Base-by-base conservation (phyloP, 2,888 invertebrate species). In the Drosophila emarginata region DNA sequence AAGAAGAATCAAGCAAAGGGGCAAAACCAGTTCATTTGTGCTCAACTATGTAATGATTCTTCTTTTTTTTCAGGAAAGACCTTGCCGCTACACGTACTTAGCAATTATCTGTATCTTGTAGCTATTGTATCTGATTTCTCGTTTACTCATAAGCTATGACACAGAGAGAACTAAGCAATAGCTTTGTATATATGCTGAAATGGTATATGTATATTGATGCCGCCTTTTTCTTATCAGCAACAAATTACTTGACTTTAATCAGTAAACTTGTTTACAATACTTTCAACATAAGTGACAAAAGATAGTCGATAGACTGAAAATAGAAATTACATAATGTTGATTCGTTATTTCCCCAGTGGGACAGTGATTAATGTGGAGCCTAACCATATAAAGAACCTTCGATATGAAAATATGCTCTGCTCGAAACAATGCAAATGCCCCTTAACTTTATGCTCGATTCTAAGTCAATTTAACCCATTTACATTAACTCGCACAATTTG, bases 401-500 rank as follows among this genome's bases (percentile, higher is more conserved):
- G 15, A 5, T 45, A 65, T 69, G 60, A 61, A 68, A 71, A 69
- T 23, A 67, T 58, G 66, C 53, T 26, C 2, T 66, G 61, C 23
- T 56, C 5, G 59, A 51, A 56, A 36, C 39, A 28, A 52, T 12
- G 21, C 45, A 21, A 45, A 36, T 39, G 45, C 45, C 45, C n/a
- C 45, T 7, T 23, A 54, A 36, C 45, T 54, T 14, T 12, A 15
- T 15, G 54, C 18, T 36, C 68, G 85, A 79, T 82, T 87, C 85
- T 82, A 85, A 82, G 82, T 77, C 79, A 83, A 83, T 83, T 83
- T 73, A 85, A 73, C 78, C 74, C 87, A 85, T 83, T 83, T 78
- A 78, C 79, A 79, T 79, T 85, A 72, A 70, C 85, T 87, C 82
- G 82, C 79, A 77, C 87, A 85, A 83, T 84, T 84, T 79, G 74